Base-by-base conservation (phyloP, 2,797 vertebrate species). In the Rhodeus uyekii region DNA sequence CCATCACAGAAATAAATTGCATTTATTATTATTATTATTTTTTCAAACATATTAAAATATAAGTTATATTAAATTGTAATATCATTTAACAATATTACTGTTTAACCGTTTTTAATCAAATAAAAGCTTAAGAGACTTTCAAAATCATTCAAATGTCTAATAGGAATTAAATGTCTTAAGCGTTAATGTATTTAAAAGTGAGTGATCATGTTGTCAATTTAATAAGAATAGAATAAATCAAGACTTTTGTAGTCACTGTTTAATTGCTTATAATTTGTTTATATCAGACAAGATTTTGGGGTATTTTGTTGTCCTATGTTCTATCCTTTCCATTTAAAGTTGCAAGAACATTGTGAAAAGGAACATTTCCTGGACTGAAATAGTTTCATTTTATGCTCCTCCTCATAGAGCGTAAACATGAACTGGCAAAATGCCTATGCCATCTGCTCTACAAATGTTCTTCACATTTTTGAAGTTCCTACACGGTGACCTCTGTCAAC, bases 381-480 rank as follows among this genome's bases (percentile, higher is more conserved):
- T 22, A 36, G 44, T 64, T 36, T 48, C 1, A 14, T 50, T 65
- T 19, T 48, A 65, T 27, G 12, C 4, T 46, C 32, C 38, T 48
- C 38, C 29, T 78, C 34, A 36, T 19, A 27, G 32, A 53, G 22
- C 16, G 18, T 14, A 53, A 50, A 53, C 42, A 78, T 19, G n/a
- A 36, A 65, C 61, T 65, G 44, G 32, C 32, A 78, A 78, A 63
- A 27, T 50, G 22, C 10, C 76, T 53, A 7, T 39, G 46, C 63
- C 63, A 68, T 39, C 36, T 22, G 63, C n/a, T 67, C 2, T 24
- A 53, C n/a, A 65, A 50, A 77, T 64, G 60, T 77, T 64, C 3
- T 48, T 65, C 22, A 53, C 44, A 78, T 77, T 48, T 78, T 53
- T 65, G 24, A 50, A 78, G 36, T 68, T 78, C 34, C 18, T 68